Evolutionary conservation across 2,888 invertebrate species (phyloP), one percentile per base, ranked within the genome.

Genomic region (Papilio gigon): DNA sequence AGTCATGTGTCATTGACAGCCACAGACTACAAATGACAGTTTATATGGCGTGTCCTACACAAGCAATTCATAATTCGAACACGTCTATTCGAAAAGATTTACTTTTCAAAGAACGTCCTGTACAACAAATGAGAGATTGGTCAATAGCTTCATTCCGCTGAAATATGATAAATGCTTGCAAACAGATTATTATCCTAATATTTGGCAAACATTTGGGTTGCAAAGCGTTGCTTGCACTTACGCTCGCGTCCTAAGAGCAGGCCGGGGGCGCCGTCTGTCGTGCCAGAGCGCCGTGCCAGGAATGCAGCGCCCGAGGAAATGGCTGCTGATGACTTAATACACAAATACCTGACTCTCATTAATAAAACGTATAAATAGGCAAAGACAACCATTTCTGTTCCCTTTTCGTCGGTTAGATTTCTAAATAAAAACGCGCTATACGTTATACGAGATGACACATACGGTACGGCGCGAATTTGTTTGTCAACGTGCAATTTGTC

Each of bases 191-290:
- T 30, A n/a, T 30, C 53, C 22, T 37, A 59, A 14, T 22, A 12
- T 40, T 53, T 50, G 50, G 63, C 37, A 37, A 22, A 11, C 50
- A 1, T 50, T 50, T 20, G 37, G n/a, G 9, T 22, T 33, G 8
- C n/a, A 63, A 64, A n/a, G 30, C n/a, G 17, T 14, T 33, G 56
- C 30, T 27, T 30, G 27, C 27, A 37, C 20, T 2, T 17, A 11
- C 30, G 12, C n/a, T 9, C 17, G 53, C 17, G 53, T 53, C 25
- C 27, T n/a, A 2, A 30, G 4, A n/a, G 14, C n/a, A 30, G 9
- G 17, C 30, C 53, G 53, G 53, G 63, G 50, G 63, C 50, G 63
- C 30, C 63, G 63, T 64, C 63, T 64, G 63, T 35, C 50, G 63
- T 64, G 63, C 63, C 63, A 53, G 50, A 40, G 37, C 53, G 37